phyloP scores from a whole-genome alignment of 2,888 invertebrate species.

The Rhabditoides inermis region DNA sequence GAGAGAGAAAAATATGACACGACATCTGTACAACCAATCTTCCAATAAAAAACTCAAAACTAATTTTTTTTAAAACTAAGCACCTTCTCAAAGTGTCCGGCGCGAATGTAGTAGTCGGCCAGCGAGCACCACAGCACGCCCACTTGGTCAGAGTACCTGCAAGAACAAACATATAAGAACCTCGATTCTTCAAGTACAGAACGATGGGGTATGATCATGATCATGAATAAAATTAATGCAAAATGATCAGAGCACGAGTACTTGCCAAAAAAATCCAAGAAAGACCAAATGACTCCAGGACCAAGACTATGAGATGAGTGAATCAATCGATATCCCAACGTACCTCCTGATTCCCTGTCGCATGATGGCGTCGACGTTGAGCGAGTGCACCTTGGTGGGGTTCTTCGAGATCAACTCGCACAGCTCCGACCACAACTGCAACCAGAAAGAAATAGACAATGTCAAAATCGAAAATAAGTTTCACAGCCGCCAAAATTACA shows the following conservation, averaged over 20 bases:
- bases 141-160: too few species aligned
- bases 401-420: conserved; percentile 96
- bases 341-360: conserved; percentile 86
- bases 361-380: conserved; percentile 59
- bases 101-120: conserved; percentile 94
- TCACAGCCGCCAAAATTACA: too few species aligned
- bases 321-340: conserved; percentile 56
- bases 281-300: neutral
- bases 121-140: conserved; percentile 96
- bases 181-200: too few species aligned
- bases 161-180: too few species aligned
- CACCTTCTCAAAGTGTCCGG: conserved; percentile 89
- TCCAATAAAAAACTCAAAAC: too few species aligned
- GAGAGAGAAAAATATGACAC: too few species aligned
- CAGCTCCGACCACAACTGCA: conserved; percentile 84
- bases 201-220: too few species aligned
- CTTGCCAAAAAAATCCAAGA: neutral
- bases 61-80: neutral
- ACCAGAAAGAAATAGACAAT: too few species aligned
- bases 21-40: too few species aligned
- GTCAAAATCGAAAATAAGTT: too few species aligned
- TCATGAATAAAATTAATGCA: too few species aligned
- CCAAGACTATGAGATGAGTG: neutral
- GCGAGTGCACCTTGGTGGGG: conserved; percentile 71
- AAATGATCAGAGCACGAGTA: neutral